Evolutionary conservation across 1,140 invertebrate genomes (phyloP), one percentile per base, ranked within the genome.

Genomic region (Caenorhabditis briggsae): DNA sequence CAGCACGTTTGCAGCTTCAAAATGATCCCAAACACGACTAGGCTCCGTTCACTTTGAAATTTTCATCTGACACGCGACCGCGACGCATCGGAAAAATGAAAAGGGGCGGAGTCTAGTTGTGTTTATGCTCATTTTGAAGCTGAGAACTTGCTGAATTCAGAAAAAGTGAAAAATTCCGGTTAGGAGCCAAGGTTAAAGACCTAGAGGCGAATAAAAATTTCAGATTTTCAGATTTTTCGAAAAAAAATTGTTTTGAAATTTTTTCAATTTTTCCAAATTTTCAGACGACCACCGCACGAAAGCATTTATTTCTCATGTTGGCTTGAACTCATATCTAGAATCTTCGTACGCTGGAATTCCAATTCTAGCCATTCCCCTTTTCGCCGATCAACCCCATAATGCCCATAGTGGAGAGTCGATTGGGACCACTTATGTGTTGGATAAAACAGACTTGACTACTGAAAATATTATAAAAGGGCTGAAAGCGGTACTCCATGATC

Each of bases 241-340:
- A 33, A 33, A 33, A 33, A 33, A 33, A 2, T 33, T 33, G n/a
- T n/a, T n/a, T n/a, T n/a, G n/a, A n/a, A n/a, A n/a, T 33, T 33
- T 33, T 33, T 33, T 33, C 33, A 3, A 33, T 33, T 33, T 33
- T 58, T 58, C 20, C 56, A n/a, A n/a, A n/a, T 58, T 90, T 82
- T 33, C 88, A 84, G 89, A 83, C 43, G 89, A 90, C 56, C 82
- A 83, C 6, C 82, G 85, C n/a, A 84, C 84, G 16, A 65, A 82
- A 3, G 55, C 88, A 11, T 91, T 91, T 86, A 89, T 92, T 55
- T 89, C 91, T 0, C 91, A 92, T 78, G 85, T 88, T 74, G 91
- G 91, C 6, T 64, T 88, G n/a, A 92, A 92, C 55, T 88, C 90
- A 18, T 86, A 88, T 46, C 56, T 83, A 16, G 91, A 92, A 82